Base-by-base conservation (phyloP, 92 coral and sea anemone species). In the Heteractis magnifica region DNA sequence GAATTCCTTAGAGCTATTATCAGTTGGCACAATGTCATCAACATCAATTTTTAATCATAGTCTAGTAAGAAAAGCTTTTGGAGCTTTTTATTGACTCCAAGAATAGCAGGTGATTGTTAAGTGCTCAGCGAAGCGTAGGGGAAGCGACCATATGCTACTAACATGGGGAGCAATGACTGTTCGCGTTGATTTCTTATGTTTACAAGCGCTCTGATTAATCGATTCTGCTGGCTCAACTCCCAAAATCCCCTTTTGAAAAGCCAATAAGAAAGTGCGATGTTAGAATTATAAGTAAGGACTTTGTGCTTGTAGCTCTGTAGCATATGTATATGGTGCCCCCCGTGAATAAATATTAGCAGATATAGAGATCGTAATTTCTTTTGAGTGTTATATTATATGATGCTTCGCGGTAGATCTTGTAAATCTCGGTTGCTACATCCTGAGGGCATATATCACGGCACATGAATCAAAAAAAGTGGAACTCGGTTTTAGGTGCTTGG, bases 1-100 rank as follows among this genome's bases (percentile, higher is more conserved):
- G 85, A 89, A 91, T 92, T 91, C 93, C 89, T 87, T 91, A 84
- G 90, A 86, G 79, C 88, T 91, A 90, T 94, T 94, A 94, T 94
- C 98, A 94, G 92, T 86, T 50, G 65, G 71, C 65, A 71, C 84
- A 90, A 76, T 89, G 91, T 90, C 81, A 89, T 89, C 77, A 81
- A 77, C 85, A 94, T 94, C 84, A 94, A 94, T 84, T 77, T 94
- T 91, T 94, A 91, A 94, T 94, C 75, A 83, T 65, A 85, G 88
- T 76, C 81, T 80, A 48, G 87, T 76, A 49, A 79, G 89, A 90
- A 79, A 79, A 77, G 58, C 77, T 72, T 56, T 49, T 58, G 76
- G 83, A 68, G 23, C 49, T 12, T 56, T 49, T 65, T 65, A 85
- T 91, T 91, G 94, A 91, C 81, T 85, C 98, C 78, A 85, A 82